A percentile compares a stretch with the other conserved stretches of the same genome.
These are phyloP conservation scores for Rhagoletis pomonella DNA, from an alignment of 1,140 invertebrate genomes.

Conservation along the genomic window DNA sequence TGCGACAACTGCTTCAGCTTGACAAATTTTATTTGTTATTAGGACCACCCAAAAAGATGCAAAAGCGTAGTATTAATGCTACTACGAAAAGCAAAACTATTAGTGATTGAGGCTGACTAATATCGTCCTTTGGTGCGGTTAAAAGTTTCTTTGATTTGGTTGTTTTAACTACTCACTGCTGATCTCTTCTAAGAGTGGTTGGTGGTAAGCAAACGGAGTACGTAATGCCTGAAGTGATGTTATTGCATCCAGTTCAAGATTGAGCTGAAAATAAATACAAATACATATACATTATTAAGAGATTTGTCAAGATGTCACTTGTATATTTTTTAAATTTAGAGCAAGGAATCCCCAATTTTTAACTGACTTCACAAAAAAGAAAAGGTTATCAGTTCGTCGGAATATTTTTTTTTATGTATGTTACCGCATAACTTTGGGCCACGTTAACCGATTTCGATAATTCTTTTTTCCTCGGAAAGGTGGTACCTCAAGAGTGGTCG, in stretches of 20 bases:
- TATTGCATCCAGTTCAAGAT: neutral
- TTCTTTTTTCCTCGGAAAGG: no score
- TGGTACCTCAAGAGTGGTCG: no score
- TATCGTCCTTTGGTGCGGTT: constrained; percentile 22
- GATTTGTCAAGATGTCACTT: no score
- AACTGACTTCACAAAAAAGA: no score
- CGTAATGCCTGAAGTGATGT: neutral
- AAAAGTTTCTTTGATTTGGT: constrained; percentile 16
- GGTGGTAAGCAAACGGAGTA: neutral
- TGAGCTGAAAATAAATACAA: neutral
- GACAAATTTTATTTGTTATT: constrained; percentile 59
- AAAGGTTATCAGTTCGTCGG: no score
- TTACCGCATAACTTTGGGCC: no score
- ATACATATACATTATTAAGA: no score
- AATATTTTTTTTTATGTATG: no score
- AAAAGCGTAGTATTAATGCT: constrained; percentile 33
- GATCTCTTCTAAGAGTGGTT: neutral
- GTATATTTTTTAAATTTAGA: no score
- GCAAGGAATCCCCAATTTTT: no score
- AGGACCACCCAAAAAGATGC: constrained; percentile 26
- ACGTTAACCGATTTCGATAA: no score
- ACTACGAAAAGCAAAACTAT: constrained; percentile 38
- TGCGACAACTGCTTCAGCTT: constrained; percentile 74
- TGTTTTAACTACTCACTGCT: neutral
- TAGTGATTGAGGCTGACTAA: constrained; percentile 24